A percentile compares a stretch with the other conserved stretches of the same genome.
Conservation (phyloP, 2,113 vertebrate genomes). For the Tiliqua scincoides region DNA sequence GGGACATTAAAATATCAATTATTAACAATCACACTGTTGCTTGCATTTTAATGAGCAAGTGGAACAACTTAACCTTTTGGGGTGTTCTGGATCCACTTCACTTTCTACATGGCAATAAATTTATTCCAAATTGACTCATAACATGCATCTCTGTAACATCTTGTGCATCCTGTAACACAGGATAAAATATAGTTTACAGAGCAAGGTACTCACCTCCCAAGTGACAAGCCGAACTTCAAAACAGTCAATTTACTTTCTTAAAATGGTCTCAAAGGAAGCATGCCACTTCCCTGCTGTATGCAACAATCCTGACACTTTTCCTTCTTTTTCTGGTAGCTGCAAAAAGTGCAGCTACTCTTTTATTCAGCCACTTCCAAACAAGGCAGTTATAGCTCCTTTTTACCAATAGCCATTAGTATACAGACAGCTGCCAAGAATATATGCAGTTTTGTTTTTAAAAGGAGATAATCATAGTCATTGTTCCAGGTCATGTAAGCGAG, state of each 20-base stretch:
- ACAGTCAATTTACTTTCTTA: neutral
- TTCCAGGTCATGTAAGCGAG: slow-evolving; percentile 45
- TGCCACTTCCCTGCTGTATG: neutral
- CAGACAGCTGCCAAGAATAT: slow-evolving; percentile 19
- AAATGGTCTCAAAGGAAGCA: neutral
- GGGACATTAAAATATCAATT: neutral
- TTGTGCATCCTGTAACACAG: neutral
- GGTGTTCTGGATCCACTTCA: no score
- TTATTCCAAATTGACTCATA: no score
- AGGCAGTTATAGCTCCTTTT: neutral
- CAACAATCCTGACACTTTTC: slow-evolving; percentile 7
- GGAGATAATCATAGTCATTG: neutral
- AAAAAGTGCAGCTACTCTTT: neutral
- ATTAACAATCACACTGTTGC: neutral
- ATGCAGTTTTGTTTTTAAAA: slow-evolving; percentile 15
- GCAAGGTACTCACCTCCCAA: neutral
- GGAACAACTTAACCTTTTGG: neutral
- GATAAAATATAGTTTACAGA: neutral
- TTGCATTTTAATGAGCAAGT: neutral
- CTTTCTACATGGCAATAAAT: neutral
- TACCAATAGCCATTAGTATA: slow-evolving; percentile 41
- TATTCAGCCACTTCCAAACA: slow-evolving; percentile 32
- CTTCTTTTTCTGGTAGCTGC: slow-evolving; percentile 6
- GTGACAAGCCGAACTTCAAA: accelerated
- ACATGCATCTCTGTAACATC: neutral